phyloP scores from a whole-genome alignment of 2,888 invertebrate genomes.

The Ormia ochracea region DNA sequence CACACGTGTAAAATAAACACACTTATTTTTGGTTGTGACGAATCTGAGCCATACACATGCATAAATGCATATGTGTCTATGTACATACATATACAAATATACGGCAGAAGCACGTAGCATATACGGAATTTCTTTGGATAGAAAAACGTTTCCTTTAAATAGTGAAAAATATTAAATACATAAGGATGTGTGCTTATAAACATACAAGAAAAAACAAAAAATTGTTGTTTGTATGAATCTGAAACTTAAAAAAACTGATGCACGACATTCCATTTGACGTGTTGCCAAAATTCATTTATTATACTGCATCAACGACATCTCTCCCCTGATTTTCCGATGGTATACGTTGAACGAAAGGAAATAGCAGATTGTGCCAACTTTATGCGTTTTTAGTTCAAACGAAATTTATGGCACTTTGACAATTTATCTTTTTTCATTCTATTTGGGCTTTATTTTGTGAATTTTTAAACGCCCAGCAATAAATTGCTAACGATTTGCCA shows the following conservation, averaged over 20 bases:
- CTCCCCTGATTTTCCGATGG: not conserved
- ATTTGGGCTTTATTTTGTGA: slow-evolving; percentile 4
- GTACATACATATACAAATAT: no score
- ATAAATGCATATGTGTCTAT: not conserved
- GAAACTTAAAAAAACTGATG: no score
- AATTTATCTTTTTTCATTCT: slow-evolving; percentile 31
- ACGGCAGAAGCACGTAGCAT: no score
- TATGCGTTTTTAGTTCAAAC: slow-evolving; percentile 52
- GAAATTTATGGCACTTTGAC: slow-evolving; percentile 60
- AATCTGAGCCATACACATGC: no score
- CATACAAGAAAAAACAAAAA: not conserved
- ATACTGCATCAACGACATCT: not conserved
- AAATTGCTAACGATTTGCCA: no score
- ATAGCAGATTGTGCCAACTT: slow-evolving; percentile 56
- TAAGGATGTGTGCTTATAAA: slow-evolving; percentile 14
- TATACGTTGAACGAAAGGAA: slow-evolving; percentile 36
- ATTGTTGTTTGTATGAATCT: no score
- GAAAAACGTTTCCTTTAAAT: not conserved
- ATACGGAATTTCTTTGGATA: slow-evolving; percentile 46
- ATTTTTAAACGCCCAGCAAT: no score
- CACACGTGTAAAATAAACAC: no score
- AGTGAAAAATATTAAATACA: not conserved
- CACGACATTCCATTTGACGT: slow-evolving; percentile 19
- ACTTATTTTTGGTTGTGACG: no score
- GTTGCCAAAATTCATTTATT: slow-evolving; percentile 52